A percentile compares a stretch with the other conserved stretches of the same genome.
Evolutionary conservation across 2,797 vertebrate species (phyloP).

Genomic region (Poeciliopsis turneri): DNA sequence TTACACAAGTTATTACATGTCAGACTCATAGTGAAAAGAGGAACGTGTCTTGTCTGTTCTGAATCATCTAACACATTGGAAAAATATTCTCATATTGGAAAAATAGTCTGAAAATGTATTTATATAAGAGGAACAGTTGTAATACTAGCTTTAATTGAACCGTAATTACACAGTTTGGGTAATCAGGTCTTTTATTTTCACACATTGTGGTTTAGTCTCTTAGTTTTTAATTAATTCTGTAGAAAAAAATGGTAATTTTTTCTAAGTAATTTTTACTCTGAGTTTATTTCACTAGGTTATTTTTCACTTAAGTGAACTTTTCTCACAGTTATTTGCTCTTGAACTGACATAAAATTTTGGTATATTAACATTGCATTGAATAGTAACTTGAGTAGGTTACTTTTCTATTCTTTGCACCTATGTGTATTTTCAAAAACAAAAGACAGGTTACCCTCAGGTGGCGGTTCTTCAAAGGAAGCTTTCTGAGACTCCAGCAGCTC

Average conservation of each 20-base stretch:
- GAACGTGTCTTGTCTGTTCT: not conserved
- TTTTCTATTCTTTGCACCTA: not conserved
- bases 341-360: not conserved
- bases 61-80: not conserved
- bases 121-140: not conserved
- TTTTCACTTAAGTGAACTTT: not conserved
- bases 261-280: not conserved
- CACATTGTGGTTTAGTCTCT: not conserved
- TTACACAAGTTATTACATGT: not conserved
- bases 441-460: conserved; percentile 79
- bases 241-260: not conserved
- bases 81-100: not conserved
- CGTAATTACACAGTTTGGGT: not conserved
- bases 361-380: not conserved
- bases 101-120: not conserved
- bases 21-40: not conserved
- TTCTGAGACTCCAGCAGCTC: conserved; percentile 88
- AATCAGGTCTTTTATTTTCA: not conserved
- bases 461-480: conserved; percentile 72
- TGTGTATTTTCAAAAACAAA: not conserved
- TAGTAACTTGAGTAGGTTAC: too few species aligned
- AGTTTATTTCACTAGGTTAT: not conserved
- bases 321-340: not conserved
- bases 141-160: not conserved
- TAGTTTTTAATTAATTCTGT: too few species aligned